Percentiles rank a stretch among this genome's conserved stretches.
phyloP scores from a whole-genome alignment of 2,113 vertebrate species.

The Nanger granti region DNA sequence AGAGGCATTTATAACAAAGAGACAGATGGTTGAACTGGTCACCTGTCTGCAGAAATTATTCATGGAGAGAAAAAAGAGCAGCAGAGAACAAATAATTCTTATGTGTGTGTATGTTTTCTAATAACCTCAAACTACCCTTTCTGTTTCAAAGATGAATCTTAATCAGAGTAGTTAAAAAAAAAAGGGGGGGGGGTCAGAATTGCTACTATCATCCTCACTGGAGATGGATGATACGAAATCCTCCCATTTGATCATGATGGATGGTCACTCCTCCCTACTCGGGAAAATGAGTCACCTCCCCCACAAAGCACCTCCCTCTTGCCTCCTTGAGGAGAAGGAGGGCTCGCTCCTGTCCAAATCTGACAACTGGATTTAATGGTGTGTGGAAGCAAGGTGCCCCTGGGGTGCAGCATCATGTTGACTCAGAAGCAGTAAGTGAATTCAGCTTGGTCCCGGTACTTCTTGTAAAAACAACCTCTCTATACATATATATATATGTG shows the following conservation, averaged over 20 bases:
- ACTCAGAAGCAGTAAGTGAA: neutral
- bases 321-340: neutral
- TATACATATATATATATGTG: neutral
- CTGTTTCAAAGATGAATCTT: slow-evolving; percentile 28
- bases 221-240: slow-evolving; percentile 30
- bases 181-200: neutral
- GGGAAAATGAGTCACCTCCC: slow-evolving; percentile 8
- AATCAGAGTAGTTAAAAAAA: neutral
- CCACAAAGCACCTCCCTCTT: neutral
- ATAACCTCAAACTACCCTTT: slow-evolving; percentile 9
- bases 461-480: neutral
- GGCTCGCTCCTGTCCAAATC: neutral
- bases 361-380: slow-evolving; percentile 42
- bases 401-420: neutral
- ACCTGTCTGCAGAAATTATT: slow-evolving; percentile 56
- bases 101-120: neutral
- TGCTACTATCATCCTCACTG: neutral
- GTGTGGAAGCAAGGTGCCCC: neutral
- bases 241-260: slow-evolving; percentile 45
- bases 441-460: neutral
- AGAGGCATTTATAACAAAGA: slow-evolving; percentile 26
- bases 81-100: slow-evolving; percentile 15
- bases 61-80: slow-evolving; percentile 11
- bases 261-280: slow-evolving; percentile 17
- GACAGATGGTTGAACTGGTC: slow-evolving; percentile 49